Conservation (phyloP, 2,113 vertebrate genomes). For the Pimephales promelas region DNA sequence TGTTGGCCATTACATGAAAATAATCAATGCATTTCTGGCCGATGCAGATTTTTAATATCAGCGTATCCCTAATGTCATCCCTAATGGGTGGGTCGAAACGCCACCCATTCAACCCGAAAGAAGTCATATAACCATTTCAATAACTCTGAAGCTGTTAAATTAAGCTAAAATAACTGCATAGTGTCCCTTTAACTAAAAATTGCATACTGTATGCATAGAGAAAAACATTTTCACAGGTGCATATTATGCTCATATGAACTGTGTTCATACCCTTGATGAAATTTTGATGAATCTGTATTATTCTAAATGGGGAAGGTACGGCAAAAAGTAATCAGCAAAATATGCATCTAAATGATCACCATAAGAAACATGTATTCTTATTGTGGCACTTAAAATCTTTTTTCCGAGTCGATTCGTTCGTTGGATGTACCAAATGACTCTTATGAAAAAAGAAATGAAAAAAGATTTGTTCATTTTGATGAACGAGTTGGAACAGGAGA, state of each 20-base stretch:
- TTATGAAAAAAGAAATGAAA: no score
- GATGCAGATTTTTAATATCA: neutral
- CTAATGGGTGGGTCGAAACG: no score
- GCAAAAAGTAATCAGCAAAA: neutral
- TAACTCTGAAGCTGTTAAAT: no score
- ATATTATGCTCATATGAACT: neutral
- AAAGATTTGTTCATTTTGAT: no score
- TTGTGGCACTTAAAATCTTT: no score
- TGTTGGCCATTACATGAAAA: neutral
- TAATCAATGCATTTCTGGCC: neutral
- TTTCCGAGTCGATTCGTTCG: no score
- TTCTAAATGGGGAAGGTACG: neutral
- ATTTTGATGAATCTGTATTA: neutral
- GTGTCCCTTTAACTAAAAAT: constrained; percentile 11
- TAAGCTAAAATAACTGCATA: no score
- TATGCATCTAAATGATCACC: neutral
- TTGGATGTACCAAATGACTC: no score
- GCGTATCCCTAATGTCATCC: neutral
- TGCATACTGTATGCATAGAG: neutral
- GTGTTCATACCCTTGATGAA: neutral
- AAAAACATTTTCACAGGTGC: neutral
- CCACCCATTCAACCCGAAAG: no score
- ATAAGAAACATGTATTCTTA: no score
- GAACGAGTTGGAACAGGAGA: no score
- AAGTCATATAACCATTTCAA: no score